phyloP scores from a whole-genome alignment of 2,888 invertebrate species.

The Ptilodon capucinus region DNA sequence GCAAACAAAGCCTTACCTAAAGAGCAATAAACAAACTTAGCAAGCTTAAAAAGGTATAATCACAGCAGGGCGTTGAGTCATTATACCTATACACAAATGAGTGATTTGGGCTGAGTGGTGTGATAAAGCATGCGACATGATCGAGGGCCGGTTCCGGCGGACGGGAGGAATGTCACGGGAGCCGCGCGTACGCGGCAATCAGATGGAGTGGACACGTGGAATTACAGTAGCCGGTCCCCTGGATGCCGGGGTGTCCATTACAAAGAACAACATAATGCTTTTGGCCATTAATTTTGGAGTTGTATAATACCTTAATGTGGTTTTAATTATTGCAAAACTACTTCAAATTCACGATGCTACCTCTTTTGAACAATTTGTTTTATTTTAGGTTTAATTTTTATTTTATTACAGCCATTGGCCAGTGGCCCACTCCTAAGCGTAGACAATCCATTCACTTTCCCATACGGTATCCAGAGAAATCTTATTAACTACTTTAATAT shows the following conservation, averaged over 20 bases:
- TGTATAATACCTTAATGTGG: not conserved
- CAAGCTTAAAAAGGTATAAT: slow-evolving; percentile 23
- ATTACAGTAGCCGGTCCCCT: slow-evolving; percentile 18
- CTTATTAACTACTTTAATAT: too few species aligned
- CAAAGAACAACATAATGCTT: not conserved
- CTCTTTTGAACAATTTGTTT: too few species aligned
- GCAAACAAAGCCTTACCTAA: not conserved
- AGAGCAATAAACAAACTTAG: not conserved
- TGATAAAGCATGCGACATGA: slow-evolving; percentile 33
- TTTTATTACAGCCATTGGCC: too few species aligned
- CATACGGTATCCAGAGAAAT: too few species aligned
- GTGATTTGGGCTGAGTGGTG: slow-evolving; percentile 33
- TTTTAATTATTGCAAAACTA: not conserved
- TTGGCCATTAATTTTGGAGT: not conserved
- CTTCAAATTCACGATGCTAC: too few species aligned
- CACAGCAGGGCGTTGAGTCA: slow-evolving; percentile 23
- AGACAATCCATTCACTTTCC: too few species aligned
- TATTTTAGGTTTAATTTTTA: too few species aligned
- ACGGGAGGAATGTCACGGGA: slow-evolving; percentile 33
- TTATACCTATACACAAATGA: slow-evolving; percentile 29
- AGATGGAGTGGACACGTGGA: slow-evolving; percentile 33
- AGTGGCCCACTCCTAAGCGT: too few species aligned
- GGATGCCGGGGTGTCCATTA: slow-evolving; percentile 5
- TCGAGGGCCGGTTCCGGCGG: slow-evolving; percentile 17
- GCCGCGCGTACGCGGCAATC: slow-evolving; percentile 29